These are phyloP conservation scores for Stratiomys singularior DNA, from an alignment of 2,888 invertebrate species.

Conservation along the genomic window DNA sequence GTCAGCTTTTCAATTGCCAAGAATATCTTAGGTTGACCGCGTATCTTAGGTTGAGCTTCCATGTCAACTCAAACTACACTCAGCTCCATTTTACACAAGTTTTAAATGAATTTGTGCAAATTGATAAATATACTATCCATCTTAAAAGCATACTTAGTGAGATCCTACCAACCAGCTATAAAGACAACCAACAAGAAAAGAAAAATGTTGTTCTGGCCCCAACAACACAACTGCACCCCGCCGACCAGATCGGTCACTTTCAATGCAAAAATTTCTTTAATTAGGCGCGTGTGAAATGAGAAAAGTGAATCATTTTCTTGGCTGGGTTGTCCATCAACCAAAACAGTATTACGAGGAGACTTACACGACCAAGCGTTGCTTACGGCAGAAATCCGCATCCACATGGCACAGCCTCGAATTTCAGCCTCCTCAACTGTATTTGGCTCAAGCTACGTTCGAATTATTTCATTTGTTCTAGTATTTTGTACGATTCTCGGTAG, in stretches of 20 bases:
- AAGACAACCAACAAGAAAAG: background rate
- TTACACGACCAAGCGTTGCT: background rate
- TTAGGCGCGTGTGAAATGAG: conserved; percentile 40
- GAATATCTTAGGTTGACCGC: no score
- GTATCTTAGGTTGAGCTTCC: no score
- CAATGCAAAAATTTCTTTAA: conserved; percentile 28
- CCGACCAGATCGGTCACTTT: background rate
- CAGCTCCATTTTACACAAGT: no score
- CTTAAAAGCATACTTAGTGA: background rate
- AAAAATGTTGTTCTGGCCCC: background rate
- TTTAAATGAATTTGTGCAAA: no score
- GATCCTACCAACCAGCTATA: background rate
- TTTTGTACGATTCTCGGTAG: conserved; percentile 10
- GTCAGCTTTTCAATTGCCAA: no score
- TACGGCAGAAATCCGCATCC: background rate
- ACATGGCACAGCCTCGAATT: conserved; percentile 10
- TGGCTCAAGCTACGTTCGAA: background rate
- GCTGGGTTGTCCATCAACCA: background rate
- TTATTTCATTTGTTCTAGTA: background rate
- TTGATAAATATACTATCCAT: background rate
- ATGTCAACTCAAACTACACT: no score
- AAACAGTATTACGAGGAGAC: background rate
- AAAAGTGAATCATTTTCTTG: conserved; percentile 3
- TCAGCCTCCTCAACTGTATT: conserved; percentile 37
- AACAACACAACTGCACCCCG: background rate